Base-by-base conservation (phyloP, 2,888 invertebrate genomes). In the Andrena haemorrhoa region DNA sequence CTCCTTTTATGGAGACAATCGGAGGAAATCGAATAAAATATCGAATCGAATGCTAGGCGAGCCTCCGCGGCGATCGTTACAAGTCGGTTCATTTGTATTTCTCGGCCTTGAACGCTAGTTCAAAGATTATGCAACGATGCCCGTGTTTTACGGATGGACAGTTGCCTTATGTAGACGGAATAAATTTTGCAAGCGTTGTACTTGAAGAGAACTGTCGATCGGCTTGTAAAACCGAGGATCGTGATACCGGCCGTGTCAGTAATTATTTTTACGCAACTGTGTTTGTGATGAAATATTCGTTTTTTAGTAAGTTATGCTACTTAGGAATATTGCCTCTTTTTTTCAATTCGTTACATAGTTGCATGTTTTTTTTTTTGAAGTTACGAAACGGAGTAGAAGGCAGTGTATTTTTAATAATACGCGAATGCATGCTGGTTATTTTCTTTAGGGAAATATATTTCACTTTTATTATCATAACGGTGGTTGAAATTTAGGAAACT, bases 71-170 rank as follows among this genome's bases (percentile, higher is more conserved):
- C 31, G 53, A 71, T 72, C 79, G 78, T 85, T 82, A 79, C 81
- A 82, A 75, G 29, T 79, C 72, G 78, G 73, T 87, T 85, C 80
- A 86, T 82, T 86, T 87, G 84, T 83, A 74, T 85, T 80, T 53
- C 58, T 69, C 73, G 88, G 71, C 90, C 90, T 89, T 91, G 89
- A 85, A 77, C 83, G 82, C 41, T 82, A 73, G 88, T 89, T 88
- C 84, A 63, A 86, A 61, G 65, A 87, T 89, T 90, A 88, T 88
- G 86, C 82, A 90, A 89, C 75, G 49, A 47, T 65, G 51, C 64
- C 8, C 58, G 29, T 35, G n/a, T 6, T 77, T 83, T 41, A 81
- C 64, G 73, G 64, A 29, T 71, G 79, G 81, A 65, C 51, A 80
- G 60, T 61, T 64, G 66, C 72, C 66, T 66, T 79, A 69, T 56